phyloP scores from a whole-genome alignment of 1,140 invertebrate species.

The Chironomus tepperi region DNA sequence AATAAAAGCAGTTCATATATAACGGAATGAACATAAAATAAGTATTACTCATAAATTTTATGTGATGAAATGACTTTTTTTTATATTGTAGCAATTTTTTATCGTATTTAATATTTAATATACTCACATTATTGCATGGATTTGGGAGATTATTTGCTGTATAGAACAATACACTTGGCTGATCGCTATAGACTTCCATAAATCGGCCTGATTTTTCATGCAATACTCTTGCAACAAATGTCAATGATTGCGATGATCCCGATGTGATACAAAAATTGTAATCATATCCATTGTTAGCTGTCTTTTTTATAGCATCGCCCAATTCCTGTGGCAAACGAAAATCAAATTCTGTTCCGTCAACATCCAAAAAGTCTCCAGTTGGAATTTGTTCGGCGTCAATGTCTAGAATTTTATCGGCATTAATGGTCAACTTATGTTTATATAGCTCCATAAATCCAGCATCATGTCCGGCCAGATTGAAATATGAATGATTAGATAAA shows the following conservation, averaged over 20 bases:
- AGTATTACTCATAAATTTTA: conserved; percentile 18
- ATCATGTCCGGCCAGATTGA: conserved; percentile 80
- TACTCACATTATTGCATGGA: conserved; percentile 24
- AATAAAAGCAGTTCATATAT: neutral
- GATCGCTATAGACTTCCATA: conserved; percentile 57
- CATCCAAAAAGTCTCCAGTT: conserved; percentile 59
- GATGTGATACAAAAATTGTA: conserved; percentile 62
- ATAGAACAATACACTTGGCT: conserved; percentile 66
- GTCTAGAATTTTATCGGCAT: conserved; percentile 67
- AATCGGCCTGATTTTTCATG: conserved; percentile 51
- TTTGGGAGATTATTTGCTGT: conserved; percentile 51
- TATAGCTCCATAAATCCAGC: conserved; percentile 48
- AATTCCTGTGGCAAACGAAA: conserved; percentile 50
- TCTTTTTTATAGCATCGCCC: conserved; percentile 41
- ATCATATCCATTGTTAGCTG: conserved; percentile 57
- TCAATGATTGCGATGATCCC: conserved; percentile 24
- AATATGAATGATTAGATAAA: conserved; percentile 88
- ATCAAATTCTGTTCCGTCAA: conserved; percentile 60
- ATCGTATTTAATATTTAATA: neutral
- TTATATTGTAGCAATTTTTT: neutral
- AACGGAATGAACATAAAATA: neutral
- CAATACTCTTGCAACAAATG: conserved; percentile 36
- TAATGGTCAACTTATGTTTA: conserved; percentile 64
- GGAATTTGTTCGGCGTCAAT: conserved; percentile 66
- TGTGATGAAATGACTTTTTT: conserved; percentile 25